Conservation (phyloP, 2,888 invertebrate genomes). For the Cryptus viduatorius region DNA sequence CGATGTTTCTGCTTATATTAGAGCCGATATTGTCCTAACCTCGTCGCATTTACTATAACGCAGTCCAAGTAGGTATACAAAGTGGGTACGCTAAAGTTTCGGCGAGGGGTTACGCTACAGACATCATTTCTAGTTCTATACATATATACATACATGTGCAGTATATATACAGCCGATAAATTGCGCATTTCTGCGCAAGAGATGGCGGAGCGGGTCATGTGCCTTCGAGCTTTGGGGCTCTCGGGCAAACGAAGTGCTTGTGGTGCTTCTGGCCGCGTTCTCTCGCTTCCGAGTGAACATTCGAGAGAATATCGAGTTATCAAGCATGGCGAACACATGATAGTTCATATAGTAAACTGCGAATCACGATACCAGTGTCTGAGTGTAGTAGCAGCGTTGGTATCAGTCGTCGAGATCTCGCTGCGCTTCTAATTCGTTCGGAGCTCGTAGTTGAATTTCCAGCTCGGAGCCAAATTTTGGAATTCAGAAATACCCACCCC, state of each 20-base stretch:
- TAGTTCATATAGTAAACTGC: not conserved
- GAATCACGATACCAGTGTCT: not conserved
- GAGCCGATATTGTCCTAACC: constrained; percentile 2
- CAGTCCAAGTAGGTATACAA: not conserved
- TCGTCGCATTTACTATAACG: not conserved
- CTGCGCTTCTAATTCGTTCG: constrained; percentile 13
- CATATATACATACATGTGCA: not conserved
- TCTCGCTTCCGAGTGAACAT: constrained; percentile 28
- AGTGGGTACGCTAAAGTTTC: constrained; percentile 7
- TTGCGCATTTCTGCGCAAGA: constrained; percentile 35
- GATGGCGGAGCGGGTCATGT: constrained; percentile 14
- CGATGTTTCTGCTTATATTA: not conserved
- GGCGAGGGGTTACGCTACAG: not conserved
- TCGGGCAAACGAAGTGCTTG: constrained; percentile 20
- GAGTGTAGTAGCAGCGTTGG: not conserved
- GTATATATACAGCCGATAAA: constrained; percentile 26
- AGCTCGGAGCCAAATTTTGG: not conserved
- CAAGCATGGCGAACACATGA: constrained; percentile 12
- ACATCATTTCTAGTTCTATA: not conserved
- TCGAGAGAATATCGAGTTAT: constrained; percentile 41
- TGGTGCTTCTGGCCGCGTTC: constrained; percentile 13
- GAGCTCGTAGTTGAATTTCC: not conserved
- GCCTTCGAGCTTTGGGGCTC: constrained; percentile 17
- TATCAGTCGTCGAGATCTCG: not conserved
- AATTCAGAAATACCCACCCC: not conserved